Evolutionary conservation across 2,113 vertebrate genomes (phyloP).

Genomic region (Okapia johnstoni): DNA sequence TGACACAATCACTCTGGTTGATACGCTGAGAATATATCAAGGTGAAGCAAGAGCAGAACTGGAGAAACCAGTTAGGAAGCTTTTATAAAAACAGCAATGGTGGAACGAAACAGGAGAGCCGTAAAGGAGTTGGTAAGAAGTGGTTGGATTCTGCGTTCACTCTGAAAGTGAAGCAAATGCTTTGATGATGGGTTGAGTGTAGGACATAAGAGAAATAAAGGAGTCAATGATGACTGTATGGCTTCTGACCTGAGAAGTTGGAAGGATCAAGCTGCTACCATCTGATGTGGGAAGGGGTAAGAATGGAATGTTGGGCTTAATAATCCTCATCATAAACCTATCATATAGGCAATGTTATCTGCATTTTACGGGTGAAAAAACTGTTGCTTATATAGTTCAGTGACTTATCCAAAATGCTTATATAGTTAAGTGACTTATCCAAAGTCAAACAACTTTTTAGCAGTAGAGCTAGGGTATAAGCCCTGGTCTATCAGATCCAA

Average conservation of each 20-base stretch:
- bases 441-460: neutral
- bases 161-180: neutral
- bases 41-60: neutral
- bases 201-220: neutral
- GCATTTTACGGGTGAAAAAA: neutral
- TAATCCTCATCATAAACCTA: neutral
- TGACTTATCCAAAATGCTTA: neutral
- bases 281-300: neutral
- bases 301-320: neutral
- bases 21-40: neutral
- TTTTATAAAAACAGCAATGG: neutral
- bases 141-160: neutral
- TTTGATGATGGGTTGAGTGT: neutral
- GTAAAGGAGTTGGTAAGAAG: neutral
- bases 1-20: neutral
- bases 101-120: neutral
- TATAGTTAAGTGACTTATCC: neutral
- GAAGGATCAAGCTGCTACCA: neutral
- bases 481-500: neutral
- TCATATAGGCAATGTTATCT: neutral
- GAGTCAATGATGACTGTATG: neutral
- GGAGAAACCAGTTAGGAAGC: neutral
- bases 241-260: neutral
- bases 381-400: neutral
- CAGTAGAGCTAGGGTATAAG: neutral